Evolutionary conservation across 1,140 invertebrate genomes (phyloP), one percentile per base, ranked within the genome.

Genomic region (Tribolium madens): DNA sequence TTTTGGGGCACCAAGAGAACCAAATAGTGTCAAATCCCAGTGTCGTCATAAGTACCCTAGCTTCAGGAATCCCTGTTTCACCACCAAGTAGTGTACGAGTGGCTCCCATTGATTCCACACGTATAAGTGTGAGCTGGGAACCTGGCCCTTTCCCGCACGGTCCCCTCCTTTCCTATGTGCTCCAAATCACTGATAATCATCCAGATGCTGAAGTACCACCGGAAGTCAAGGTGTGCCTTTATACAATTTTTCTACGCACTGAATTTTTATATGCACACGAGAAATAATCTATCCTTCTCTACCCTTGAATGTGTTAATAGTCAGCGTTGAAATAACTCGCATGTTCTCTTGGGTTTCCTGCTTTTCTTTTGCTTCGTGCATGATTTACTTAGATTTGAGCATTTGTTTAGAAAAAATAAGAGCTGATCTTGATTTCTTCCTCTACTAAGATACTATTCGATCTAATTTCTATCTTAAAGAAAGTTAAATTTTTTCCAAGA

Each of bases 91-190:
- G 92, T 76, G 89, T 96, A 75, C 90, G 93, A 78, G 89, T 93
- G n/a, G 90, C 93, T 21, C 91, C 95, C 0, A 89, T 96, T 31
- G 95, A 96, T 84, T 90, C 93, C n/a, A 91, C 90, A 76, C 90
- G 95, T 77, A 92, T 97, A 18, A 94, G 93, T 72, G 89, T 97
- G 9, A 93, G 92, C 78, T 98, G 96, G 96, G 91, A 93, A 85
- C 92, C 94, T 3, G 96, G 96, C 9, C 89, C 90, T 7, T 96
- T 95, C 83, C 92, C 93, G 15, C 97, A 97, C 85, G 96, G 95
- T 70, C 94, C 93, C 75, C 88, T 98, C 78, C 90, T 96, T 50
- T 94, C 94, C 48, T 97, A 96, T 87, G 91, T 93, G 60, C 87
- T 96, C 50, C 89, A 92, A 81, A 88, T 94, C 14, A 87, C 88